These are phyloP conservation scores for Marmota flaviventris DNA, from an alignment of 2,113 vertebrate species.

Conservation along the genomic window DNA sequence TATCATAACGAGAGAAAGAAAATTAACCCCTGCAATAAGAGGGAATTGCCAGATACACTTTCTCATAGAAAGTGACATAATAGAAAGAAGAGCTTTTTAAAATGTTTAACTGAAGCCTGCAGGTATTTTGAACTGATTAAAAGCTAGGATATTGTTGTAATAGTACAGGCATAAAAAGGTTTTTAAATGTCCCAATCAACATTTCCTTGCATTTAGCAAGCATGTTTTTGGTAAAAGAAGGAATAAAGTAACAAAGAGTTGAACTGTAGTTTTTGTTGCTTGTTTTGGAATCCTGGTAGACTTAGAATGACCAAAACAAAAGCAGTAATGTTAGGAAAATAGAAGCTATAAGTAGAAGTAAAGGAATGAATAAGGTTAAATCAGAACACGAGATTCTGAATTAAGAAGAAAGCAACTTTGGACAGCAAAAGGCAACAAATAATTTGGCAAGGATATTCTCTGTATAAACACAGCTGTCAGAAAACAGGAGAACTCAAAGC, in stretches of 20 bases:
- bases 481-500: background rate
- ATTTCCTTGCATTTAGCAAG: background rate
- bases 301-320: background rate
- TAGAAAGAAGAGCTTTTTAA: background rate
- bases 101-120: background rate
- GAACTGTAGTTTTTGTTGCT: background rate
- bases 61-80: background rate
- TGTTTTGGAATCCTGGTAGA: slow-evolving; percentile 31
- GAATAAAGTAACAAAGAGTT: background rate
- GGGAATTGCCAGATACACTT: background rate
- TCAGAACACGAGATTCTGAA: background rate
- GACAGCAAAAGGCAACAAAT: slow-evolving; percentile 56
- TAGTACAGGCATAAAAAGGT: too few relatives aligned
- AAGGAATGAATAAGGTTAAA: slow-evolving; percentile 13
- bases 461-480: slow-evolving; percentile 68
- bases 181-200: background rate
- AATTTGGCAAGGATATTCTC: slow-evolving; percentile 12
- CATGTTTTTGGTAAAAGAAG: background rate
- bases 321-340: background rate
- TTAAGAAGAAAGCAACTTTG: slow-evolving; percentile 37
- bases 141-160: background rate
- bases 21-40: background rate
- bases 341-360: background rate
- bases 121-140: background rate
- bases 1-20: background rate